Evolutionary conservation across 2,113 vertebrate species (phyloP), one percentile per base, ranked within the genome.

Genomic region (Mustela nigripes): DNA sequence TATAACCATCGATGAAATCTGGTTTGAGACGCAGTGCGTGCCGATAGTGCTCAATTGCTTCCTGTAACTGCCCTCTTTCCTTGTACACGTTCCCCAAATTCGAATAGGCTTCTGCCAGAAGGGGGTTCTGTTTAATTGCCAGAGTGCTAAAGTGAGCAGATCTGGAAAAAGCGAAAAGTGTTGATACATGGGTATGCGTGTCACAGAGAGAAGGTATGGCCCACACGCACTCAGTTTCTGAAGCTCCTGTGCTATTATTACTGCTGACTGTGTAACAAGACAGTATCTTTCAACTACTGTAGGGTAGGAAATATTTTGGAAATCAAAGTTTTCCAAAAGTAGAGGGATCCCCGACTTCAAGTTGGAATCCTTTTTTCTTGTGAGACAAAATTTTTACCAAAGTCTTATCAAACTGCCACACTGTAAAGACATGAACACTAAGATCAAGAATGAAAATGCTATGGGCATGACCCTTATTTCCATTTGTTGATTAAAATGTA

Each of bases 141-240:
- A 99, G 98, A 87, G 99, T 99, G 98, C 99, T 99, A 99, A 99
- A 99, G 98, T 99, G 99, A 98, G 99, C 99, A 97, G 99, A 99
- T 99, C 99, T 99, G 98, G 15, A 98, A 96, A 98, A 98, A 76
- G 97, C 0, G 0, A 96, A 58, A 78, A 67, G 94, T 63, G 69
- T 96, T 92, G 48, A 95, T 65, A 42, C 78, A 96, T 89, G 89
- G 89, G 92, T 96, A 97, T 48, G 22, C 60, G 50, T 11, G 45
- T 90, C 95, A 94, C 7, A 92, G 28, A 95, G 67, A 95, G 73
- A 67, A 92, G 80, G 79, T 48, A 73, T 7, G 42, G 94, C 65
- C 92, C 92, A 74, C 91, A 92, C 33, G 33, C 60, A 94, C 78
- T 89, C 3, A 97, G 88, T 98, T 95, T 76, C 90, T 67, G 65